A percentile compares a stretch with the other conserved stretches of the same genome.
Conservation (phyloP, 2,888 invertebrate species). For the Hypsopygia costalis region DNA sequence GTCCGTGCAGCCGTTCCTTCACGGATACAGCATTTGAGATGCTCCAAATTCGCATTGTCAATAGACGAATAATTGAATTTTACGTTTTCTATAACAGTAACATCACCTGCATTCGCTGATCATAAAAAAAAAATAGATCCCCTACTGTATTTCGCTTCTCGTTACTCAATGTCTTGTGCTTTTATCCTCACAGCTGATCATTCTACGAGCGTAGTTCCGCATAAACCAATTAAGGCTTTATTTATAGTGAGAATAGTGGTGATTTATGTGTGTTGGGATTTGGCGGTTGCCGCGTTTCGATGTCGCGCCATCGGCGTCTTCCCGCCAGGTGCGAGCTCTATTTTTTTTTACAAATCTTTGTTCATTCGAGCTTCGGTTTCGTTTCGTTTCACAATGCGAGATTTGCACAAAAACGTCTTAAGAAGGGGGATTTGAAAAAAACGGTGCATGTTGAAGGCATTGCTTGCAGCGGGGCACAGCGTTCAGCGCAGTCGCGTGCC, state of each 20-base stretch:
- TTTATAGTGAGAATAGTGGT: conserved; percentile 51
- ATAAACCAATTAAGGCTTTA: conserved; percentile 63
- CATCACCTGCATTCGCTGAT: conserved; percentile 66
- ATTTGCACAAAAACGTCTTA: conserved; percentile 74
- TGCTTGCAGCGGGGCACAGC: conserved; percentile 37
- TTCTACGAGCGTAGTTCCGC: conserved; percentile 38
- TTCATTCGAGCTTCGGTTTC: conserved; percentile 52
- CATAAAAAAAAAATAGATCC: conserved; percentile 53
- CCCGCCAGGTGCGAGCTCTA: conserved; percentile 64
- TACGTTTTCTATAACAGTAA: conserved; percentile 58
- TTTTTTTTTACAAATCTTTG: conserved; percentile 48
- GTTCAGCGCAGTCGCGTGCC: conserved; percentile 63
- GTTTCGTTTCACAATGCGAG: conserved; percentile 64
- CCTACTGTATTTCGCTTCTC: conserved; percentile 62
- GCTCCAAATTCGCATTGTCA: conserved; percentile 57
- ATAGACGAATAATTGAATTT: conserved; percentile 71
- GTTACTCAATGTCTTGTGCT: conserved; percentile 71
- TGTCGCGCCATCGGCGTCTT: conserved; percentile 35
- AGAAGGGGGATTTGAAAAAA: conserved; percentile 54
- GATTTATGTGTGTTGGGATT: conserved; percentile 47
- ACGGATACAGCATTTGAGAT: conserved; percentile 53
- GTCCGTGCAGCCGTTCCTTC: conserved; percentile 22
- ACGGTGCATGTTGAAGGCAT: conserved; percentile 37
- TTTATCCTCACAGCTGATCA: conserved; percentile 43
- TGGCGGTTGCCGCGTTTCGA: conserved; percentile 45